Base-by-base conservation (phyloP, 2,888 invertebrate species). In the Ephialtes manifestator region DNA sequence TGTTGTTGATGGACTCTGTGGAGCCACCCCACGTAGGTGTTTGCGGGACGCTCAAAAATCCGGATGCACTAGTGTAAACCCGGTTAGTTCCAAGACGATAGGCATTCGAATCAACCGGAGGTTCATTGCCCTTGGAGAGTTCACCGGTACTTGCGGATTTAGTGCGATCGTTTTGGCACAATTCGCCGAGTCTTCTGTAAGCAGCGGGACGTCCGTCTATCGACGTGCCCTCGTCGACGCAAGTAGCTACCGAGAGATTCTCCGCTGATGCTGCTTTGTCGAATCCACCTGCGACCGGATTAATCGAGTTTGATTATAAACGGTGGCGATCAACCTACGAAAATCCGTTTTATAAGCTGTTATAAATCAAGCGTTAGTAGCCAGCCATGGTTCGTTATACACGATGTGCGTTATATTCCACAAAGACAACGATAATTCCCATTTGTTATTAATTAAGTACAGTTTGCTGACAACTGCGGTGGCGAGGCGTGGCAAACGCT, bases 81-180 rank as follows among this genome's bases (percentile, higher is more conserved):
- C 77, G 71, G 24, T 81, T 74, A 5, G 39, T 18, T 8, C 53
- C n/a, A 3, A 67, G 71, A 11, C 67, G 71, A 39, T 74, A 60
- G 11, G 72, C 72, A 76, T 79, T 70, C 55, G 77, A 68, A 53
- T 63, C 70, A 11, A 39, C 46, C 79, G 80, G n/a, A 71, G 74
- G 31, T 10, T 81, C 82, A 11, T 81, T 79, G 48, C 24, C 68
- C 55, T 48, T 88, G 1, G 90, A 90, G 1, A 94, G 85, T 86
- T 94, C 93, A 8, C 94, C 93, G 1, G 93, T 94, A 67, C 94
- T 94, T 0, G 93, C 94, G 0, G 94, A 94, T 85, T 94, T 94
- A 0, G 89, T 78, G 11, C 93, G 89, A 79, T 94, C 93, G 35
- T 88, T 86, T 1, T 88, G 87, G 39, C 74, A 87, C 10, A 92